Evolutionary conservation across 2,888 invertebrate genomes (phyloP).

Genomic region (Apamea crenata): DNA sequence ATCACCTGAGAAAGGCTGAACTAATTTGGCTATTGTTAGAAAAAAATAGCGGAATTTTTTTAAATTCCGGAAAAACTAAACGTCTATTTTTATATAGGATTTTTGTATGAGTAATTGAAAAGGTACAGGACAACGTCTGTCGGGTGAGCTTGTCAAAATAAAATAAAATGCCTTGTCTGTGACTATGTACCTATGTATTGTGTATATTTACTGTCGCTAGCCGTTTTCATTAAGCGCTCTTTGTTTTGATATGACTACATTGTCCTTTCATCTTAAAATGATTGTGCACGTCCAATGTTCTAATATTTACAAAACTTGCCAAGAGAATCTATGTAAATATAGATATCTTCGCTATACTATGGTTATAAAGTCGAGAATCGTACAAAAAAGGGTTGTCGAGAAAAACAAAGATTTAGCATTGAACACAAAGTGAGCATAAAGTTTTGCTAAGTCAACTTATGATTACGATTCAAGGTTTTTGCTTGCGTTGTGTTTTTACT

Average conservation of each 20-base stretch:
- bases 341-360: conserved; percentile 18
- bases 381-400: conserved; percentile 14
- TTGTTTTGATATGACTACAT: conserved; percentile 64
- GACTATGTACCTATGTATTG: conserved; percentile 23
- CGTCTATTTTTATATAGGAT: neutral
- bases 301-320: conserved; percentile 61
- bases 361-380: conserved; percentile 48
- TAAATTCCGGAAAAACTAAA: neutral
- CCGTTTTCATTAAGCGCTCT: conserved; percentile 49
- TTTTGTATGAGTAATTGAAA: neutral
- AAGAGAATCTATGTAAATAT: conserved; percentile 57
- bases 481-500: conserved; percentile 46
- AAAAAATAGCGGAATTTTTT: neutral
- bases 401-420: conserved; percentile 58
- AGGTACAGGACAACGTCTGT: too few relatives aligned
- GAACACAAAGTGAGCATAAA: conserved; percentile 56
- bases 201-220: conserved; percentile 40
- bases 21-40: neutral
- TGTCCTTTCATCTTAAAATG: conserved; percentile 58
- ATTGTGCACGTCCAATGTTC: conserved; percentile 55
- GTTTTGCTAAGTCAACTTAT: conserved; percentile 61
- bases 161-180: conserved; percentile 18
- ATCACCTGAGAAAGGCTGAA: neutral
- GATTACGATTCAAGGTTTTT: conserved; percentile 62
- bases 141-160: neutral